Conservation (phyloP, 2,888 invertebrate genomes). For the Pristionchus exspectatus region DNA sequence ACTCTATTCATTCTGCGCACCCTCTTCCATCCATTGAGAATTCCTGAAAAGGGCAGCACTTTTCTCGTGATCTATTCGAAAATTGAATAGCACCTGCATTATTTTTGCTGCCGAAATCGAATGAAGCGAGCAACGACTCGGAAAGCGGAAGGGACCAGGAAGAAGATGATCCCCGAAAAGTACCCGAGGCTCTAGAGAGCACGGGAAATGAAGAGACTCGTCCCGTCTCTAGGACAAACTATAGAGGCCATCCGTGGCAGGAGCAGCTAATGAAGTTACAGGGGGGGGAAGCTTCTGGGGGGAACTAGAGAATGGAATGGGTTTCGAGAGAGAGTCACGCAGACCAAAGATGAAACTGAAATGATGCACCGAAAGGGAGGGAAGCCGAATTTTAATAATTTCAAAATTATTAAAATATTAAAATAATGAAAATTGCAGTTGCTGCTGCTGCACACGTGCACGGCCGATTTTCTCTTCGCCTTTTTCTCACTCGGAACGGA, state of each 20-base stretch:
- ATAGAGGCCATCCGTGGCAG: neutral
- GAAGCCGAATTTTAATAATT: neutral
- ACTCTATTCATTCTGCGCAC: neutral
- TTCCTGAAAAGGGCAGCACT: slow-evolving; percentile 1
- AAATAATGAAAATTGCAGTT: slow-evolving; percentile 62
- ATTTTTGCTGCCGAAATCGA: neutral
- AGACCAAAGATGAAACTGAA: neutral
- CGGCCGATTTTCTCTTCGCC: slow-evolving; percentile 86
- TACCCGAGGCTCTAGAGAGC: neutral
- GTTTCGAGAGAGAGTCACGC: neutral
- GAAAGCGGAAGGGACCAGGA: neutral
- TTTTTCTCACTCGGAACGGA: slow-evolving; percentile 86
- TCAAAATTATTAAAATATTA: neutral
- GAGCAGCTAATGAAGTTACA: neutral
- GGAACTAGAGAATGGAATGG: slow-evolving; percentile 13
- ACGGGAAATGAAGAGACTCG: neutral
- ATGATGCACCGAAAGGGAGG: neutral
- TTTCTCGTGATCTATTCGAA: neutral
- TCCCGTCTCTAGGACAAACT: neutral
- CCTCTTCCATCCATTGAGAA: neutral
- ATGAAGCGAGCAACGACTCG: neutral
- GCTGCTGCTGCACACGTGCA: slow-evolving; percentile 85
- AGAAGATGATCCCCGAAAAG: neutral
- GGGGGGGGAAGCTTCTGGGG: neutral
- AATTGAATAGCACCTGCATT: neutral